These are phyloP conservation scores for Ostrea denselamellosa DNA, from an alignment of 1,140 invertebrate species.

Conservation along the genomic window DNA sequence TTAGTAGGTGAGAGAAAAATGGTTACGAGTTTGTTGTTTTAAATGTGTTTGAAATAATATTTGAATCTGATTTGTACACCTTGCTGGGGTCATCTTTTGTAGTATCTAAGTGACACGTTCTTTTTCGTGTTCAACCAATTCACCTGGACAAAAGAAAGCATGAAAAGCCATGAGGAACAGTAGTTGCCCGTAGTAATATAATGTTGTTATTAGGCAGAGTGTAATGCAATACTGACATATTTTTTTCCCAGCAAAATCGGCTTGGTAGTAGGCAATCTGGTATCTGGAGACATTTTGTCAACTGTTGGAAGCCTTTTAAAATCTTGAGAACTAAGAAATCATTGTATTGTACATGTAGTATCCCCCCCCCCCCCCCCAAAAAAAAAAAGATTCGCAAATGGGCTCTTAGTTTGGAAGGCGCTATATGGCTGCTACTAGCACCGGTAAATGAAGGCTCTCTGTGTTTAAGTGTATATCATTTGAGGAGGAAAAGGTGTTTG, in stretches of 20 bases:
- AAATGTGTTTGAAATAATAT: slow-evolving; percentile 18
- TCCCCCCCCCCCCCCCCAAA: too few species aligned
- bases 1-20: neutral
- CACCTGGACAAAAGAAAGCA: slow-evolving; percentile 43
- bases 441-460: neutral
- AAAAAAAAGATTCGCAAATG: slow-evolving; percentile 36
- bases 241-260: slow-evolving; percentile 17
- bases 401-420: slow-evolving; percentile 3
- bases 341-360: neutral
- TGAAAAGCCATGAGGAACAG: slow-evolving; percentile 46
- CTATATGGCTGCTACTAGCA: slow-evolving; percentile 7
- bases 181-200: neutral
- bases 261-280: slow-evolving; percentile 46
- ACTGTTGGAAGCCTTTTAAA: slow-evolving; percentile 37
- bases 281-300: slow-evolving; percentile 21
- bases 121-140: slow-evolving; percentile 15
- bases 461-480: neutral
- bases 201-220: neutral
- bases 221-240: neutral
- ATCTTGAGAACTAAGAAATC: slow-evolving; percentile 47
- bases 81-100: neutral
- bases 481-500: too few species aligned
- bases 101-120: neutral
- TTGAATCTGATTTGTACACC: neutral
- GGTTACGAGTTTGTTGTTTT: slow-evolving; percentile 3